Evolutionary conservation across 2,888 invertebrate species (phyloP).

Genomic region (Torymus tubicola): DNA sequence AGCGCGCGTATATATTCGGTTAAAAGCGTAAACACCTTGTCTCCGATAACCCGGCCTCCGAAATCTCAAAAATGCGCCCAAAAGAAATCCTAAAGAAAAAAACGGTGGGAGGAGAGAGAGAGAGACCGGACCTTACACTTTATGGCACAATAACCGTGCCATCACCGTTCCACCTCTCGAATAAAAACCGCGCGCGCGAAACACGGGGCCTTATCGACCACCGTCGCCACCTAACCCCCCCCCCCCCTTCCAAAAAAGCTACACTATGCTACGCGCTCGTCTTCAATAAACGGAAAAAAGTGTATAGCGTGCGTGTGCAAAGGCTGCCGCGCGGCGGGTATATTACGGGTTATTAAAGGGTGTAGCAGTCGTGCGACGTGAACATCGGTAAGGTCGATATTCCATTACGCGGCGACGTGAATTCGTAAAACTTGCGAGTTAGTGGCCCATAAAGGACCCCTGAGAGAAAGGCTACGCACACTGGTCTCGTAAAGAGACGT

Average conservation of each 20-base stretch:
- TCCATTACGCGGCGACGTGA: constrained; percentile 43
- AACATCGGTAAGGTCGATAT: constrained; percentile 33
- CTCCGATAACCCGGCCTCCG: no score
- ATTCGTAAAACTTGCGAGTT: constrained; percentile 63
- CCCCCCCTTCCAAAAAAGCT: neutral
- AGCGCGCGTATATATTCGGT: no score
- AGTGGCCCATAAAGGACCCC: constrained; percentile 59
- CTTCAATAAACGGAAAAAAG: neutral
- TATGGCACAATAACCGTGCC: neutral
- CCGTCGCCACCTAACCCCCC: neutral
- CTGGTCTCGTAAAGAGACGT: constrained; percentile 24
- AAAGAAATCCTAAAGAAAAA: no score
- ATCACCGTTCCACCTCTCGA: neutral
- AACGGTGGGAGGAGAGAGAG: no score
- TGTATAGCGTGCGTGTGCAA: constrained; percentile 4
- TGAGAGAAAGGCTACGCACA: neutral
- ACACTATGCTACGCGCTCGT: no score
- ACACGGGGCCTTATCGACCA: constrained; percentile 10
- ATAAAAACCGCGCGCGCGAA: neutral
- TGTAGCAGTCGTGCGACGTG: no score
- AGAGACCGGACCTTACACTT: no score
- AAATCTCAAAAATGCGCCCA: no score
- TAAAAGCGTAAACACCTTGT: no score
- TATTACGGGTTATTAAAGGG: constrained; percentile 52
- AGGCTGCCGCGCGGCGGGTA: constrained; percentile 21